A percentile compares a stretch with the other conserved stretches of the same genome.
Evolutionary conservation across 2,888 invertebrate species (phyloP).

Genomic region (Nymphalis polychloros): DNA sequence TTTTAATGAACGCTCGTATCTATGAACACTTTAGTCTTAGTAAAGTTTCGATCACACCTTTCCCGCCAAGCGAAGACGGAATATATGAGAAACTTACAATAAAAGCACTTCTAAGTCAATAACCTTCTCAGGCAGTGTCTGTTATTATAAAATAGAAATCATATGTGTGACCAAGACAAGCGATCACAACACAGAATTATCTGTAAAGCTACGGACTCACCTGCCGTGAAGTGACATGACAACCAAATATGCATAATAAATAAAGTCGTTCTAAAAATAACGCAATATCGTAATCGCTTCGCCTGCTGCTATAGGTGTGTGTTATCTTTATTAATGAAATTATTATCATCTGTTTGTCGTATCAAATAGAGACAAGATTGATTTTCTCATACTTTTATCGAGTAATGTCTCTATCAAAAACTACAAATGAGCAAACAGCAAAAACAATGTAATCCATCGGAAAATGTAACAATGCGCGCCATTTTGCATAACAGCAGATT

Average conservation of each 20-base stretch:
- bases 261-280: background rate
- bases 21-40: background rate
- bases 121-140: too few relatives aligned
- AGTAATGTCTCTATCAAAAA: slow-evolving; percentile 33
- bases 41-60: background rate
- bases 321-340: slow-evolving; percentile 1
- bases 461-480: slow-evolving; percentile 24
- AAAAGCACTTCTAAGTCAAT: too few relatives aligned
- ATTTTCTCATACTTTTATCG: slow-evolving; percentile 31
- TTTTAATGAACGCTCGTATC: background rate
- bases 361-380: slow-evolving; percentile 9
- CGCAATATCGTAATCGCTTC: background rate
- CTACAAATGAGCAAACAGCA: slow-evolving; percentile 11
- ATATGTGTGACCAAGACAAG: too few relatives aligned
- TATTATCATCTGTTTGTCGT: background rate
- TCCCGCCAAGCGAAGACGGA: background rate
- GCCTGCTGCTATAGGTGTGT: background rate
- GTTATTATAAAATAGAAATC: too few relatives aligned
- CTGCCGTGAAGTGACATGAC: too few relatives aligned
- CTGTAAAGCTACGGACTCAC: too few relatives aligned
- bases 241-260: too few relatives aligned
- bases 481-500: slow-evolving; percentile 15
- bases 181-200: too few relatives aligned
- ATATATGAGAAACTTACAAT: too few relatives aligned
- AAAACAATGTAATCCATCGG: slow-evolving; percentile 27